phyloP scores from a whole-genome alignment of 2,797 vertebrate species.

The Dallia pectoralis region DNA sequence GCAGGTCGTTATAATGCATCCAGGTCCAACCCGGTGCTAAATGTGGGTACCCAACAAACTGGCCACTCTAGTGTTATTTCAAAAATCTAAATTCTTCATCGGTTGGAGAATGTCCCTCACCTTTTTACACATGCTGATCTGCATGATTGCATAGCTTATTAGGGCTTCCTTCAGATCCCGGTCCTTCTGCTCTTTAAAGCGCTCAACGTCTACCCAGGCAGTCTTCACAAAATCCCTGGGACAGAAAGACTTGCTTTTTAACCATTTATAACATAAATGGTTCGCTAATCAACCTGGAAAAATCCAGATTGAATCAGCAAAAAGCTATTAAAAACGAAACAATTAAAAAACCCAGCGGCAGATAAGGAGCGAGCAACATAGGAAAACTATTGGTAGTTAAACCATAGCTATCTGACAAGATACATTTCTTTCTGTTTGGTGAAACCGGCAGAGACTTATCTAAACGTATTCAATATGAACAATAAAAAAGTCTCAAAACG shows the following conservation, averaged over 20 bases:
- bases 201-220: conserved; percentile 92
- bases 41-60: too few relatives aligned
- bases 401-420: too few relatives aligned
- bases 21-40: too few relatives aligned
- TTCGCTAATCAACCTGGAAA: background rate
- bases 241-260: conserved; percentile 12
- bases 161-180: conserved; percentile 92
- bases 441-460: too few relatives aligned
- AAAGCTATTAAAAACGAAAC: background rate
- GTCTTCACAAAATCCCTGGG: conserved; percentile 89
- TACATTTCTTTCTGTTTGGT: too few relatives aligned
- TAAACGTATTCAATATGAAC: too few relatives aligned
- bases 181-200: conserved; percentile 95
- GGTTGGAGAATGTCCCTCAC: conserved; percentile 55
- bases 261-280: background rate
- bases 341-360: background rate
- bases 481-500: too few relatives aligned
- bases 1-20: background rate
- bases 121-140: conserved; percentile 99
- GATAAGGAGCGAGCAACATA: background rate
- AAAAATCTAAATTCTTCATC: too few relatives aligned
- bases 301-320: background rate
- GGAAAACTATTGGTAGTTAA: background rate
- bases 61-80: too few relatives aligned
- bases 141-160: conserved; percentile 97